Evolutionary conservation across 1,140 invertebrate species (phyloP).

Genomic region (Uloborus diversus): DNA sequence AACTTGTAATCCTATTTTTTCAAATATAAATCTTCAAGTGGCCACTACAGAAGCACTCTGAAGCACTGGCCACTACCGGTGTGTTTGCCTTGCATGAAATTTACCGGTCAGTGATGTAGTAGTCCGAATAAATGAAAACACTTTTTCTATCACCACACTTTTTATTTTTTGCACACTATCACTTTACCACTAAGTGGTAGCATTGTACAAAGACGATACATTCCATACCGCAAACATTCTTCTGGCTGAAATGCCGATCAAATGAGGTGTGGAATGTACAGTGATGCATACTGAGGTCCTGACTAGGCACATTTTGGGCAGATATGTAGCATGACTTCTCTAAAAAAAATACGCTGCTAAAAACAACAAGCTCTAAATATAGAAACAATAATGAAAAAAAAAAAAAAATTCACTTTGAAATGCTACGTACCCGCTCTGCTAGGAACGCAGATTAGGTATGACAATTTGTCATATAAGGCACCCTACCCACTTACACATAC

Average conservation of each 20-base stretch:
- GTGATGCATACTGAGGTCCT: constrained; percentile 50
- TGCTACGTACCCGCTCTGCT: constrained; percentile 23
- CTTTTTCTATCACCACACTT: constrained; percentile 44
- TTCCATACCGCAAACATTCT: constrained; percentile 42
- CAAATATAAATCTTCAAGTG: no score
- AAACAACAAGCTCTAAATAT: constrained; percentile 55
- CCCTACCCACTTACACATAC: constrained; percentile 37
- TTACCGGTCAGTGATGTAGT: no score
- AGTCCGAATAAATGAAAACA: no score
- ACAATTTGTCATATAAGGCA: constrained; percentile 43
- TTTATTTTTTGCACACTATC: constrained; percentile 51
- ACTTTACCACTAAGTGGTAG: constrained; percentile 50
- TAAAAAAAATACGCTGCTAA: constrained; percentile 48
- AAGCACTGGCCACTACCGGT: no score
- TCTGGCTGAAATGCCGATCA: constrained; percentile 30
- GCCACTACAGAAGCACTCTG: no score
- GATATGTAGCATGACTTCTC: constrained; percentile 54
- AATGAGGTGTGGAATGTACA: constrained; percentile 54
- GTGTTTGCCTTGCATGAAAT: no score
- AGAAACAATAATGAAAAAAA: constrained; percentile 39
- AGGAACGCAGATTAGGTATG: constrained; percentile 39
- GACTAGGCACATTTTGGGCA: constrained; percentile 54
- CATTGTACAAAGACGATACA: constrained; percentile 35
- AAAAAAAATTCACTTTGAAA: constrained; percentile 26
- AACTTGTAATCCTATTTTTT: no score